Base-by-base conservation (phyloP, 2,113 vertebrate genomes). In the Callionymus lyra region DNA sequence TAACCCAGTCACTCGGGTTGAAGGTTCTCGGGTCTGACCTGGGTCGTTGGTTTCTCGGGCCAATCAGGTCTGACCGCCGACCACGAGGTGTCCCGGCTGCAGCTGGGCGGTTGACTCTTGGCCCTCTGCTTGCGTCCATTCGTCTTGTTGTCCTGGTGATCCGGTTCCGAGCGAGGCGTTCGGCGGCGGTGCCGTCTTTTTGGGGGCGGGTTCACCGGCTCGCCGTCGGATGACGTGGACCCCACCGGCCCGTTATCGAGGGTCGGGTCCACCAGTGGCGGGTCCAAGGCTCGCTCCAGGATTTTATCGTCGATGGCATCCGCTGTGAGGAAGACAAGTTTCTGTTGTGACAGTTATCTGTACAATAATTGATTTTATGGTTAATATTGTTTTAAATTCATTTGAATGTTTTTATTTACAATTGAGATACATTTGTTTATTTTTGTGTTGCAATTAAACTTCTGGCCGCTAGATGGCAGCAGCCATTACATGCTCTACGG, bases 81-180 rank as follows among this genome's bases (percentile, higher is more conserved):
- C 88, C 87, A 89, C 45, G 89, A 85, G 53, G 76, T 83, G 43
- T 88, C 81, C 27, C 77, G 84, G 41, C 65, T 84, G 55, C 81
- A 76, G 49, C 53, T 34, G 0, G 79, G 61, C 0, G 84, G 83
- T 31, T 85, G 79, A 63, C 84, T 86, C 65, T 82, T 86, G 1
- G 89, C 90, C 65, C 76, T 80, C 36, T 56, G 58, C 64, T 83
- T 94, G 42, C 63, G 78, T 16, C 32, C 64, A 16, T 34, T 62
- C 0, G 59, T 68, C 18, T 65, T 76, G n/a, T 63, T 48, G 55
- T 50, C 85, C 1, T 56, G 76, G 0, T 45, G 50, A 1, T 11
- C 53, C 0, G 47, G 56, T 34, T 83, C 70, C 0, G 71, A 48
- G 1, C 50, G 74, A 1, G 71, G 59, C 2, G 31, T 27, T 4